phyloP scores from a whole-genome alignment of 2,113 vertebrate species.

The Hemibagrus wyckioides region DNA sequence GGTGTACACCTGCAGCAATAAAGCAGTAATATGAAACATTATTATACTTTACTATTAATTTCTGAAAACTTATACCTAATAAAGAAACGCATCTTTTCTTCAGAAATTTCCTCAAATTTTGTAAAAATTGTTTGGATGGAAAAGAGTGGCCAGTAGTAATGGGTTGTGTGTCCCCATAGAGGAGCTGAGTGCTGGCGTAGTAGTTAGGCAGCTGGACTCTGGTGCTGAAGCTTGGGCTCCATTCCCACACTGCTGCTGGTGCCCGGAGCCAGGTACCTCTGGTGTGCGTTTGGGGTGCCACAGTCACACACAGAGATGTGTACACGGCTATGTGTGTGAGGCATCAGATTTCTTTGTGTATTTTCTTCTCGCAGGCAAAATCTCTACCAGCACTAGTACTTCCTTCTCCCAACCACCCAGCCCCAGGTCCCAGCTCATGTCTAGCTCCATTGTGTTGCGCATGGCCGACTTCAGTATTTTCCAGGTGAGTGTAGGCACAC shows the following conservation, averaged over 20 bases:
- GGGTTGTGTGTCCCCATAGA: slow-evolving; percentile 71
- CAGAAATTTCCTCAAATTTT: background rate
- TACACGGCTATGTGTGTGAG: background rate
- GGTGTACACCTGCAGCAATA: background rate
- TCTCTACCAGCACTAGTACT: slow-evolving; percentile 73
- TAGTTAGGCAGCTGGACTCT: slow-evolving; percentile 72
- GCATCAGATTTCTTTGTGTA: slow-evolving; percentile 4
- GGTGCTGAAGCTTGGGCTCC: slow-evolving; percentile 67
- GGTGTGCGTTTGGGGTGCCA: slow-evolving; percentile 66
- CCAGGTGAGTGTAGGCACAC: slow-evolving; percentile 77
- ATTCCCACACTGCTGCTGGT: slow-evolving; percentile 76
- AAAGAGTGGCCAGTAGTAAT: slow-evolving; percentile 53
- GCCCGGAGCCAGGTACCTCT: slow-evolving; percentile 76
- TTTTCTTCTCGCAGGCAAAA: slow-evolving; percentile 66
- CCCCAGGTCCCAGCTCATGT: slow-evolving; percentile 90
- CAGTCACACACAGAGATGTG: slow-evolving; percentile 47
- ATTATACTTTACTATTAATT: no score
- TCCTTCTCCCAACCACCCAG: slow-evolving; percentile 76
- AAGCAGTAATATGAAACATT: background rate
- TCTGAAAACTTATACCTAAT: background rate
- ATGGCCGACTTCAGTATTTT: slow-evolving; percentile 98
- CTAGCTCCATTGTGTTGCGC: slow-evolving; percentile 92
- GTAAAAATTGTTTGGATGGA: background rate
- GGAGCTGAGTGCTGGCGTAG: slow-evolving; percentile 69
- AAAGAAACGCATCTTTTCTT: background rate